Base-by-base conservation (phyloP, 2,113 vertebrate genomes). In the Naja naja region DNA sequence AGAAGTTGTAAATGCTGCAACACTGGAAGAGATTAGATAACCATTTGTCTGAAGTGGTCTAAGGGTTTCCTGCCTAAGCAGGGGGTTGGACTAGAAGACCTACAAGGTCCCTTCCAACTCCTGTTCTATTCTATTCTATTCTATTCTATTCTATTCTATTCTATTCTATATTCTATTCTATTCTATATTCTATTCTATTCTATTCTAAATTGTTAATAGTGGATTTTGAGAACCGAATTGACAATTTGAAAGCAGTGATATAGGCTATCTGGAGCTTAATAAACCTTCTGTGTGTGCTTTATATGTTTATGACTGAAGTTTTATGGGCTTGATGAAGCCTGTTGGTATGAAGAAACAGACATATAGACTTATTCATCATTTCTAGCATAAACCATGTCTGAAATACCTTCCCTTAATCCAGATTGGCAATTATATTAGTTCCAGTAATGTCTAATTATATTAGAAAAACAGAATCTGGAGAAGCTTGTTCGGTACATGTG, bases 401-500 rank as follows among this genome's bases (percentile, higher is more conserved):
- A 87, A 91, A 91, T 30, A 14, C 4, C 34, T 43, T 64, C 45
- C 12, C 30, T 92, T 87, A 30, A 39, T 64, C 34, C 0, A 30
- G 30, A 91, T 92, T 87, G 85, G 1, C 55, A 81, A 92, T 25
- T 53, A 0, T 88, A 56, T 1, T 25, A 9, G 87, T 85, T 87
- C 39, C 5, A 27, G 91, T 0, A 14, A 56, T 1, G 0, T 0
- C 88, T 56, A 89, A 43, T 56, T 89, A 43, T 81, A 43, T 43
- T 81, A 43, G 34, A 81, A 81, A 5, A 30, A 0, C 0, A 0
- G 34, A 89, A 25, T 86, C 55, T 60, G 25, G 34, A 6, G 39
- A 64, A 52, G 47, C 23, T 0, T 23, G 12, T 93, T 20, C 64
- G 0, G 0, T 0, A 0, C 6, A 23, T 74, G 92, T 90, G 30